Percentiles rank a stretch among this genome's conserved stretches.
Conservation (phyloP, 2,113 vertebrate species). For the Octodon degus region DNA sequence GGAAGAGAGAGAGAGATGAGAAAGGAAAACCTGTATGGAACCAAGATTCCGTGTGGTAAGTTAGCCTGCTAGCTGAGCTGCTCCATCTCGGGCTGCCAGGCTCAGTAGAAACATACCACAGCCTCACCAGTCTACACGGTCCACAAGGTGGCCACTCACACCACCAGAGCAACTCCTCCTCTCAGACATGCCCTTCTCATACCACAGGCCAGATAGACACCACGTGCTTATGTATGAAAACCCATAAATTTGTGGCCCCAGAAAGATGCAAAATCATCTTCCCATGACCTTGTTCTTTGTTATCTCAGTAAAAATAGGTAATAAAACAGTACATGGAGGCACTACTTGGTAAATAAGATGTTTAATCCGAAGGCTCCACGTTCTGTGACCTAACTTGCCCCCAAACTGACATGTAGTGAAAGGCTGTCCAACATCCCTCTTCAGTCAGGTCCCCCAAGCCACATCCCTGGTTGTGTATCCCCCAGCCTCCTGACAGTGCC, state of each 20-base stretch:
- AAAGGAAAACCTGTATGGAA: background rate
- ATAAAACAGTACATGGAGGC: background rate
- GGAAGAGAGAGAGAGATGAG: background rate
- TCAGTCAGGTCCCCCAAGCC: background rate
- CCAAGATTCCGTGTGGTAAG: no score
- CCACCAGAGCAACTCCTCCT: background rate
- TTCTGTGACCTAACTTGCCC: background rate
- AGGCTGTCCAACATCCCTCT: no score
- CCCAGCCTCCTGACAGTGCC: background rate
- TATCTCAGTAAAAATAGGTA: background rate
- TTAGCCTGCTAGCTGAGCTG: background rate
- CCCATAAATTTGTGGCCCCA: background rate
- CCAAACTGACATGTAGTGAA: background rate
- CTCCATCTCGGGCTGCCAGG: background rate
- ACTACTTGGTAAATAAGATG: background rate
- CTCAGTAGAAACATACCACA: background rate
- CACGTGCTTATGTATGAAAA: background rate
- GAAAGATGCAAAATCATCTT: background rate
- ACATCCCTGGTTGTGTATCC: background rate
- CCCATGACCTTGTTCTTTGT: background rate
- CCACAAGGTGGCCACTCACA: no score
- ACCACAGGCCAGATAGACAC: background rate
- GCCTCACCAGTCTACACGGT: accelerated
- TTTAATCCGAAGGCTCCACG: background rate
- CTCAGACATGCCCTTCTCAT: background rate